Evolutionary conservation across 2,797 vertebrate genomes (phyloP).

Genomic region (Taeniopygia guttata): DNA sequence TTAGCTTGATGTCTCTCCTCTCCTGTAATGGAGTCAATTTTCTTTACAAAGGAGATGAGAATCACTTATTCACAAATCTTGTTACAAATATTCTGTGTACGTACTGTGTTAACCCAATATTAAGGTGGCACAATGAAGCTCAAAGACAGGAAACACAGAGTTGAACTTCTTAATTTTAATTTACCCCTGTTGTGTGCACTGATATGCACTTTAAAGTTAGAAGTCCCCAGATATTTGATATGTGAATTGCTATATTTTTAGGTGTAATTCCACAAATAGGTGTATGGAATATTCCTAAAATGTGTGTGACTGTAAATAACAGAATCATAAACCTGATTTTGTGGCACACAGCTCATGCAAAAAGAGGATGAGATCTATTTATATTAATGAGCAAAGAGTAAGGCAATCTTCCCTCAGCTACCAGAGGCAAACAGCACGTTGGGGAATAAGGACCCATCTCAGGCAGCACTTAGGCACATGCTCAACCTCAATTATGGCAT

Average conservation of each 20-base stretch:
- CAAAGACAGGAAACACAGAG: background rate
- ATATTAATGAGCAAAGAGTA: slow-evolving; percentile 28
- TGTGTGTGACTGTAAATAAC: background rate
- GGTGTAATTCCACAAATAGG: background rate
- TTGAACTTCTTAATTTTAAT: background rate
- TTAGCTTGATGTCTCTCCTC: slow-evolving; percentile 26
- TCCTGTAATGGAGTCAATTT: slow-evolving; percentile 44
- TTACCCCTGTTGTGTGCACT: background rate
- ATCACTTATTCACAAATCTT: background rate
- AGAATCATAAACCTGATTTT: background rate
- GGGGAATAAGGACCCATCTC: slow-evolving; percentile 32
- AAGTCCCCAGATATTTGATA: background rate
- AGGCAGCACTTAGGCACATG: slow-evolving; percentile 18
- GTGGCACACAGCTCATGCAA: background rate
- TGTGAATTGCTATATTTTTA: background rate
- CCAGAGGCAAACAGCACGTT: background rate
- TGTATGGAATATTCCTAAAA: background rate
- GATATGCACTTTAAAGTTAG: background rate
- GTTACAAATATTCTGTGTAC: background rate
- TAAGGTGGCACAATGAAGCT: background rate
- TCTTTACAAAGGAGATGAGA: slow-evolving; percentile 25
- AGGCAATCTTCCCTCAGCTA: slow-evolving; percentile 17
- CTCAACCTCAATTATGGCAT: slow-evolving; percentile 42
- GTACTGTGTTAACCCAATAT: background rate
- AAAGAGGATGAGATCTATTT: slow-evolving; percentile 8